Percentiles rank a stretch among this genome's conserved stretches.
Conservation (phyloP, 2,113 vertebrate genomes). For the Lichenostomus cassidix region DNA sequence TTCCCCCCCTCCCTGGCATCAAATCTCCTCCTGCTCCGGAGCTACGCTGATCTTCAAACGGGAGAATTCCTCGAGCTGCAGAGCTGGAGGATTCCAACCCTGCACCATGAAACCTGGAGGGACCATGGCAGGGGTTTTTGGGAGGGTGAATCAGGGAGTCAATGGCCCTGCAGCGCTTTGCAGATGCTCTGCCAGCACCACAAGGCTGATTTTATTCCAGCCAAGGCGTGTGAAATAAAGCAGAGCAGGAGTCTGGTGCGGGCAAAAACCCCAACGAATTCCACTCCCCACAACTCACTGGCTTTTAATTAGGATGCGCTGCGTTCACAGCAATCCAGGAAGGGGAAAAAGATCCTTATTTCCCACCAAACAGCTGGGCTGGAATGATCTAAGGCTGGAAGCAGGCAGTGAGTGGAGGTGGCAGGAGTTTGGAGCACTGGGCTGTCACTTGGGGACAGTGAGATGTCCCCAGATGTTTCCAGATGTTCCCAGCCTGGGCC, state of each 20-base stretch:
- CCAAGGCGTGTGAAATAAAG: not conserved
- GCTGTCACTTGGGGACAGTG: too few species aligned
- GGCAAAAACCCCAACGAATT: not conserved
- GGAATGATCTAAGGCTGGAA: not conserved
- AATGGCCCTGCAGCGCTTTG: not conserved
- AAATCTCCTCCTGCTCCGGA: not conserved
- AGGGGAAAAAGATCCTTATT: not conserved
- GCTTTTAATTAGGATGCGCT: not conserved
- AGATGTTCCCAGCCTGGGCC: not conserved
- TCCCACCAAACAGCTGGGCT: not conserved
- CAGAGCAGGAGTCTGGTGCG: not conserved
- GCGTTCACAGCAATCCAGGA: not conserved
- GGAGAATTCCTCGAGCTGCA: fast-evolving
- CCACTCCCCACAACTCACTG: not conserved
- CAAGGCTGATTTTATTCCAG: not conserved
- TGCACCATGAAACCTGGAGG: fast-evolving
- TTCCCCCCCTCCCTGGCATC: fast-evolving
- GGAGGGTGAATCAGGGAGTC: not conserved
- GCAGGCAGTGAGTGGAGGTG: not conserved
- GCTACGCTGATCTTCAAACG: not conserved
- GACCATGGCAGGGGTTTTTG: fast-evolving
- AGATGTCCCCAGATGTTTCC: not conserved
- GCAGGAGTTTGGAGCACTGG: not conserved
- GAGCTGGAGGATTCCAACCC: not conserved
- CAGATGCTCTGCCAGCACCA: not conserved